Base-by-base conservation (phyloP, 1,140 invertebrate species). In the Idris sp. region DNA sequence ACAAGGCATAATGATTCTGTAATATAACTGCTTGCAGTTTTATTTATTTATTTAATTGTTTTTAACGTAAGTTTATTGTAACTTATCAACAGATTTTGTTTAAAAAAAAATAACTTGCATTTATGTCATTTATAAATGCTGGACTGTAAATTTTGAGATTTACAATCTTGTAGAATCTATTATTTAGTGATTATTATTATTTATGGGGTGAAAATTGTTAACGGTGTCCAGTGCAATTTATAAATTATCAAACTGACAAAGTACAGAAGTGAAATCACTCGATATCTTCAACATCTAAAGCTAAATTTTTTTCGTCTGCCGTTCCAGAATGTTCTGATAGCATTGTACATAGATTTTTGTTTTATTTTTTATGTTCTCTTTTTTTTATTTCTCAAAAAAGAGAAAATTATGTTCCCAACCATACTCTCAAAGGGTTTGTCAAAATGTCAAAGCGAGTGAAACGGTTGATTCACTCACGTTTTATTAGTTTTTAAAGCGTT, bases 281-380 rank as follows among this genome's bases (percentile, higher is more conserved):
- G 62, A 56, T 67, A 48, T 67, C 62, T 67, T 67, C 49, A 67
- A 67, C 49, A 67, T 25, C 22, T n/a, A 19, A 33, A 4, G 15
- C 13, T 18, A 46, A 54, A 36, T 48, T 40, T 19, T 22, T 19
- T n/a, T 43, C n/a, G 9, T 41, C 9, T 40, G 19, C 7, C 11
- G 6, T 44, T 36, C 8, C 14, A 18, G 35, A 16, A 33, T 13
- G 36, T 38, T 36, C 13, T 48, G 8, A 11, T 26, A 8, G 10
- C 19, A 15, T 26, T 64, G 61, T 65, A 65, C 7, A 65, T 65
- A 65, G 11, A 22, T 22, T 22, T 22, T 22, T 22, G 6, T 22
- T 22, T 22, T 22, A 22, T 22, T 22, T 22, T 22, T 22, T 6
- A 28, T 35, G n/a, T n/a, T n/a, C n/a, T n/a, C n/a, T 28, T 38